phyloP scores from a whole-genome alignment of 2,113 vertebrate species.

The Lophius piscatorius region DNA sequence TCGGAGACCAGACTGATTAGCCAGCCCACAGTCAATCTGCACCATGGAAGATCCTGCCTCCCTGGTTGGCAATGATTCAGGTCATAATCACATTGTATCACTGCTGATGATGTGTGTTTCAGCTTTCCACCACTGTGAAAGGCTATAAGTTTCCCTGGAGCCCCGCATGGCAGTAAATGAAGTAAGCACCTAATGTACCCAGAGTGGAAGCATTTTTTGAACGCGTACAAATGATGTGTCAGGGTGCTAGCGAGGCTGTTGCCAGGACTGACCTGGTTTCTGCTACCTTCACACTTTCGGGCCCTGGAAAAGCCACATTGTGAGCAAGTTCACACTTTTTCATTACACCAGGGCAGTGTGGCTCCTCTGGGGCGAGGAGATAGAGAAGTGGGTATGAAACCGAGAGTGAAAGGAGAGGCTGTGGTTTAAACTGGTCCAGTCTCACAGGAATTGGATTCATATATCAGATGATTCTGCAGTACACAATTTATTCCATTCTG shows the following conservation, averaged over 20 bases:
- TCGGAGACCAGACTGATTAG: constrained; percentile 62
- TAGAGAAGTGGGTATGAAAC: constrained; percentile 35
- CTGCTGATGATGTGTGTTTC: constrained; percentile 64
- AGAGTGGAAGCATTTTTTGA: constrained; percentile 71
- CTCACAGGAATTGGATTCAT: constrained; percentile 17
- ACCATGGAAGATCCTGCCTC: constrained; percentile 48
- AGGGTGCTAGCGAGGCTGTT: constrained; percentile 45
- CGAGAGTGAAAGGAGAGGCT: constrained; percentile 28
- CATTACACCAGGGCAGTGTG: constrained; percentile 57
- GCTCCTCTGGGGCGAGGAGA: constrained; percentile 52
- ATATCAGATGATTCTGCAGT: constrained; percentile 35
- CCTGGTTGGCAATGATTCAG: constrained; percentile 60
- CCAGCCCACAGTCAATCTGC: constrained; percentile 58
- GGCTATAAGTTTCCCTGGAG: constrained; percentile 59
- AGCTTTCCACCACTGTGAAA: constrained; percentile 51
- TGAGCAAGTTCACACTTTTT: constrained; percentile 73
- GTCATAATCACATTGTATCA: constrained; percentile 70
- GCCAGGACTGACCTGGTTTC: constrained; percentile 64
- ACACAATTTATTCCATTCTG: constrained; percentile 13
- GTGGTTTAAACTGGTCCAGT: constrained; percentile 35
- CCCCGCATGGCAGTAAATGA: constrained; percentile 66
- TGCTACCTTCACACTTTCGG: constrained; percentile 72
- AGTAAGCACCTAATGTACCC: constrained; percentile 73
- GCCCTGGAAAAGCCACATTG: constrained; percentile 66
- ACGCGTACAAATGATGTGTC: constrained; percentile 75